A percentile compares a stretch with the other conserved stretches of the same genome.
phyloP scores from a whole-genome alignment of 2,888 invertebrate genomes.

The Masnerella sp. region DNA sequence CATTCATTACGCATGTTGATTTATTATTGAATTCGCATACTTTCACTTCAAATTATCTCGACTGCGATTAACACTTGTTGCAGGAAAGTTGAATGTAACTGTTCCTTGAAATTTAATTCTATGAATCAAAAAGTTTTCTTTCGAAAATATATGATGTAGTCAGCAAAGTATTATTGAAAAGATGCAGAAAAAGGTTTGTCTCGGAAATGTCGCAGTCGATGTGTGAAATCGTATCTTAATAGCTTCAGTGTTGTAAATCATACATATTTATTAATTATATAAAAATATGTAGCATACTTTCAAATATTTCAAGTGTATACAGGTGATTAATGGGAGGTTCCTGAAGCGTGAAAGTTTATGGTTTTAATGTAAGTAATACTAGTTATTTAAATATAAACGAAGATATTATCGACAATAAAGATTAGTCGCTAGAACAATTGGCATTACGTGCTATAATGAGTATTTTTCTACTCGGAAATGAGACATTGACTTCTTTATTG shows the following conservation, averaged over 20 bases:
- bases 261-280: constrained; percentile 13
- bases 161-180: not conserved
- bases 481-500: too few species aligned
- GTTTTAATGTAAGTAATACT: not conserved
- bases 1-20: not conserved
- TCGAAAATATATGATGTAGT: not conserved
- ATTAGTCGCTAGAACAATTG: too few species aligned
- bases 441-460: too few species aligned
- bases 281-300: constrained; percentile 5
- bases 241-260: not conserved
- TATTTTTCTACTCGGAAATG: too few species aligned
- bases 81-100: constrained; percentile 3
- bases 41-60: constrained; percentile 14
- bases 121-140: constrained; percentile 4
- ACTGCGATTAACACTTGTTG: constrained; percentile 25
- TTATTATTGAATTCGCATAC: constrained; percentile 7
- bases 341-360: constrained; percentile 6
- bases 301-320: not conserved
- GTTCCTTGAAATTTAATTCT: constrained; percentile 14
- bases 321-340: not conserved
- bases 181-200: not conserved
- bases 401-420: not conserved
- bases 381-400: not conserved
- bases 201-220: not conserved
- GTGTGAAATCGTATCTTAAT: not conserved